phyloP scores from a whole-genome alignment of 1,140 invertebrate genomes.

The Manduca sexta region DNA sequence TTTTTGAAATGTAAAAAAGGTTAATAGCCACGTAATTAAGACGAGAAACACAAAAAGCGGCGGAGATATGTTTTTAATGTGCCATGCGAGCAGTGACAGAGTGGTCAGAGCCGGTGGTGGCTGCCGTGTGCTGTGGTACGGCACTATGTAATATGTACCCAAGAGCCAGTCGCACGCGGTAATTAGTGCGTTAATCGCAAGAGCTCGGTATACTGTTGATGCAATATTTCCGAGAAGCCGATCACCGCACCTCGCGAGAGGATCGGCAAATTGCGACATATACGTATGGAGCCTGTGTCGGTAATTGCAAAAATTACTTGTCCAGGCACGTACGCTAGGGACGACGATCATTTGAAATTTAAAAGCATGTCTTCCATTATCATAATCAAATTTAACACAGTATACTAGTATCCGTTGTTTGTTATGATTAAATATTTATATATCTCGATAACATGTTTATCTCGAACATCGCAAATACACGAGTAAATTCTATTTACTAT shows the following conservation, averaged over 20 bases:
- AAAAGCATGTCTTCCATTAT: too few species aligned
- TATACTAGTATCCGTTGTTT: too few species aligned
- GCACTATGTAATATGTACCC: background rate
- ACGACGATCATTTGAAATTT: too few species aligned
- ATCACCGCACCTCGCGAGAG: constrained; percentile 46
- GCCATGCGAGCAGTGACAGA: constrained; percentile 6
- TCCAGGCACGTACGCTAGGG: constrained; percentile 7
- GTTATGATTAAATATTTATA: too few species aligned
- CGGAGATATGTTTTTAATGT: constrained; percentile 8
- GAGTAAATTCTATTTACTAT: too few species aligned
- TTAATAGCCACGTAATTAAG: constrained; percentile 5
- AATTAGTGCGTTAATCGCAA: constrained; percentile 64
- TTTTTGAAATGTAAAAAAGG: too few species aligned
- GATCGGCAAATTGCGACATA: constrained; percentile 65
- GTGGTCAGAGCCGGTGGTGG: constrained; percentile 6
- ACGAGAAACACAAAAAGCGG: background rate
- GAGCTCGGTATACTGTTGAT: constrained; percentile 38
- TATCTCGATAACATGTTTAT: too few species aligned
- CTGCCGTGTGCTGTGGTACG: too few species aligned
- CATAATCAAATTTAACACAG: too few species aligned
- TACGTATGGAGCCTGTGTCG: constrained; percentile 59
- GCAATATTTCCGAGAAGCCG: constrained; percentile 62
- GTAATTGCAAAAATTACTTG: constrained; percentile 66
- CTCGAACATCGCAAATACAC: too few species aligned
- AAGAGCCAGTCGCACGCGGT: constrained; percentile 17